Percentiles rank a stretch among this genome's conserved stretches.
Conservation (phyloP, 2,888 invertebrate species). For the Leptopilina drosophilae region DNA sequence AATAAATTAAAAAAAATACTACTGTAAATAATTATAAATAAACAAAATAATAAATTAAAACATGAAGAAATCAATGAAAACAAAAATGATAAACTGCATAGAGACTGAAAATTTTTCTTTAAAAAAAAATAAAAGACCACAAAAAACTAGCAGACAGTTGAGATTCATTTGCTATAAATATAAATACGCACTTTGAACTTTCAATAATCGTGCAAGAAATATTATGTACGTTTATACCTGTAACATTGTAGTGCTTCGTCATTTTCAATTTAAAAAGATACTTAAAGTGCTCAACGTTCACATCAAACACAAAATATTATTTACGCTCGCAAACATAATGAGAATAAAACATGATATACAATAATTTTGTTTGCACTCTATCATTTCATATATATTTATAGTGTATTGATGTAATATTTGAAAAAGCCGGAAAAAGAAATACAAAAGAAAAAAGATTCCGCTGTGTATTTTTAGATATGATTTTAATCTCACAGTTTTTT, state of each 20-base stretch:
- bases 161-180: neutral
- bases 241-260: slow-evolving; percentile 1
- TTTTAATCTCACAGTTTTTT: no score
- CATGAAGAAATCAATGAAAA: neutral
- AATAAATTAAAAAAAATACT: no score
- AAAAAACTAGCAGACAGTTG: neutral
- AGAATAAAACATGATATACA: neutral
- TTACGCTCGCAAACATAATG: neutral
- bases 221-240: neutral
- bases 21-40: no score
- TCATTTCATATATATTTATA: no score
- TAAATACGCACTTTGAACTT: slow-evolving; percentile 23
- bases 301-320: neutral
- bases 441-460: no score
- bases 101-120: slow-evolving; percentile 3
- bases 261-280: neutral
- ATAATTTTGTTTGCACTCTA: no score
- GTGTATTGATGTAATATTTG: no score
- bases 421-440: neutral
- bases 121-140: neutral
- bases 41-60: no score
- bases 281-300: neutral
- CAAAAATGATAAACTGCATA: slow-evolving; percentile 1
- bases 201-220: slow-evolving; percentile 5
- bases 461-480: no score